Evolutionary conservation across 2,113 vertebrate species (phyloP).

Genomic region (Podilymbus podiceps): DNA sequence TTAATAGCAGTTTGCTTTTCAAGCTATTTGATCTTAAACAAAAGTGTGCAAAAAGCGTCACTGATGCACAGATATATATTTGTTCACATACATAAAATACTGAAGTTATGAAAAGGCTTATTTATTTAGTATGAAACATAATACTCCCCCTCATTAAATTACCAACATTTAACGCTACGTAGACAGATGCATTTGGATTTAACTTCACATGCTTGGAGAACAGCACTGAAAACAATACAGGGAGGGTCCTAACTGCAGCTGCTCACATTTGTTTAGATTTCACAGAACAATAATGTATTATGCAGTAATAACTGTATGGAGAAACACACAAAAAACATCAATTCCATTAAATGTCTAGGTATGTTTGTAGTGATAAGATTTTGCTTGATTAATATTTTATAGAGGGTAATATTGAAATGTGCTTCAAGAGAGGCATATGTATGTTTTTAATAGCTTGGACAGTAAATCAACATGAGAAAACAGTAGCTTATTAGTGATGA

Average conservation of each 20-base stretch:
- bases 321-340: not conserved
- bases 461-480: not conserved
- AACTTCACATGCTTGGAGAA: conserved; percentile 3
- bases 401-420: not conserved
- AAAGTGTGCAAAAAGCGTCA: not conserved
- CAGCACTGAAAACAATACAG: not conserved
- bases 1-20: not conserved
- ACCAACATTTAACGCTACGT: not conserved
- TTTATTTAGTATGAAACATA: conserved; percentile 16
- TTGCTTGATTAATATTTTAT: conserved; percentile 6
- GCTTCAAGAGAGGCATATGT: not conserved
- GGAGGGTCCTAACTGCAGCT: conserved; percentile 19
- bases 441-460: not conserved
- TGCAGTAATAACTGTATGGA: not conserved
- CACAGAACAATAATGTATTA: not conserved
- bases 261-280: conserved; percentile 9
- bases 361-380: not conserved
- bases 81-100: not conserved
- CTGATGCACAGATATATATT: not conserved
- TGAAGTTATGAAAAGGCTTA: conserved; percentile 19
- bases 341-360: not conserved
- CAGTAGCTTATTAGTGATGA: not conserved
- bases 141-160: conserved; percentile 29
- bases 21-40: not conserved
- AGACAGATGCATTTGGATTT: conserved; percentile 29